A percentile compares a stretch with the other conserved stretches of the same genome.
These are phyloP conservation scores for Phylloscopus whistleri DNA, from an alignment of 2,113 vertebrate species.

Conservation along the genomic window DNA sequence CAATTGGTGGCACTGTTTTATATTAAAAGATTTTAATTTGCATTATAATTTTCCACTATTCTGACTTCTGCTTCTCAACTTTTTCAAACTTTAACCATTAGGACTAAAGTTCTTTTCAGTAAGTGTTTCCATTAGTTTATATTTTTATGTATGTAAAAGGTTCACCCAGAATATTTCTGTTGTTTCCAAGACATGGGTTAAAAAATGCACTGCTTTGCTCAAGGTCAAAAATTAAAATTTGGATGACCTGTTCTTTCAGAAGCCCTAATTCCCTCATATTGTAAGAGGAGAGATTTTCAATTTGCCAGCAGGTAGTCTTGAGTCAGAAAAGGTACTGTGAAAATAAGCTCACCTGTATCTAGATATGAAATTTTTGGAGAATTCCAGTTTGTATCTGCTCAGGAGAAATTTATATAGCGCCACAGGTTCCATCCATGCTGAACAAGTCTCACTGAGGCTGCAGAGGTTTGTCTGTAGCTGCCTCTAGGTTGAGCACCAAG, in stretches of 20 bases:
- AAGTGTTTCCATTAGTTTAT: not conserved
- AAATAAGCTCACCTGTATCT: not conserved
- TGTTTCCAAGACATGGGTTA: not conserved
- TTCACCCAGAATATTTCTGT: not conserved
- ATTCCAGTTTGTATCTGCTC: rapidly evolving
- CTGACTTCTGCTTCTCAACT: not conserved
- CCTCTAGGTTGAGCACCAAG: not conserved
- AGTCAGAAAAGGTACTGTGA: not conserved
- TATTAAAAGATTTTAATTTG: not conserved
- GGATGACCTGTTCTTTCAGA: not conserved
- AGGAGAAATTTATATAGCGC: not conserved
- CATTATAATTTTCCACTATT: not conserved
- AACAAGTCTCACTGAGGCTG: not conserved
- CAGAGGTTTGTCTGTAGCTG: not conserved
- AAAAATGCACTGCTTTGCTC: not conserved
- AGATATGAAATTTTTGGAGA: not conserved
- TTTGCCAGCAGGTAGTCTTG: not conserved
- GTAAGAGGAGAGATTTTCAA: not conserved
- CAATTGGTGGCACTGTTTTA: not conserved
- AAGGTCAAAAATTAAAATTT: not conserved
- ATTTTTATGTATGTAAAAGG: not conserved
- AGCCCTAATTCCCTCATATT: not conserved
- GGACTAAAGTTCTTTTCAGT: not conserved
- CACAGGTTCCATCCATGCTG: not conserved
- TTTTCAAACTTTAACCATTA: not conserved